Conservation (phyloP, 2,888 invertebrate species). For the Drosophila yooni region DNA sequence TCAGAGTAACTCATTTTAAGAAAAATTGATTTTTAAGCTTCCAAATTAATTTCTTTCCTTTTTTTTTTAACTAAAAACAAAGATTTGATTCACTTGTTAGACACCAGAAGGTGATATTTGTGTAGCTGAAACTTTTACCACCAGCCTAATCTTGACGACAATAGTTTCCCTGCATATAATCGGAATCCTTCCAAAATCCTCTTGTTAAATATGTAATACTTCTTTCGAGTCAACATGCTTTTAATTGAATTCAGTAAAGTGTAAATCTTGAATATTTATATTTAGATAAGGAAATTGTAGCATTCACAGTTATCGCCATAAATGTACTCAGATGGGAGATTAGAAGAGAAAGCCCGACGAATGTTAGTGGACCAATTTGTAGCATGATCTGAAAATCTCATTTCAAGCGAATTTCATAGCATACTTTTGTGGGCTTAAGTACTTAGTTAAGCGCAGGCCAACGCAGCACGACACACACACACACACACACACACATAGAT, state of each 20-base stretch:
- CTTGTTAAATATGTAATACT: not conserved
- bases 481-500: conserved; percentile 9
- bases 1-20: not conserved
- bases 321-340: conserved; percentile 14
- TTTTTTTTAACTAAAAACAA: not conserved
- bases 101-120: not conserved
- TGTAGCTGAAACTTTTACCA: not conserved
- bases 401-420: conserved; percentile 75
- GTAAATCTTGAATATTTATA: not conserved
- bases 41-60: not conserved
- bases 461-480: conserved; percentile 19
- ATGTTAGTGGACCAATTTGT: conserved; percentile 55
- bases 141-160: not conserved
- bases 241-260: not conserved
- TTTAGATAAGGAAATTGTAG: not conserved
- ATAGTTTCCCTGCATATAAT: not conserved
- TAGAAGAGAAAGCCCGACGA: conserved; percentile 19
- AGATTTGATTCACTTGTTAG: not conserved
- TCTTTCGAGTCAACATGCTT: not conserved
- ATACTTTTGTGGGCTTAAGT: conserved; percentile 78
- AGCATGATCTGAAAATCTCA: conserved; percentile 65
- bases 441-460: conserved; percentile 67
- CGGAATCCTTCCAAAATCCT: not conserved
- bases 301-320: conserved; percentile 60
- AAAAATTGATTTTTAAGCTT: not conserved